A percentile compares a stretch with the other conserved stretches of the same genome.
Conservation (phyloP, 2,113 vertebrate species). For the Peromyscus leucopus region DNA sequence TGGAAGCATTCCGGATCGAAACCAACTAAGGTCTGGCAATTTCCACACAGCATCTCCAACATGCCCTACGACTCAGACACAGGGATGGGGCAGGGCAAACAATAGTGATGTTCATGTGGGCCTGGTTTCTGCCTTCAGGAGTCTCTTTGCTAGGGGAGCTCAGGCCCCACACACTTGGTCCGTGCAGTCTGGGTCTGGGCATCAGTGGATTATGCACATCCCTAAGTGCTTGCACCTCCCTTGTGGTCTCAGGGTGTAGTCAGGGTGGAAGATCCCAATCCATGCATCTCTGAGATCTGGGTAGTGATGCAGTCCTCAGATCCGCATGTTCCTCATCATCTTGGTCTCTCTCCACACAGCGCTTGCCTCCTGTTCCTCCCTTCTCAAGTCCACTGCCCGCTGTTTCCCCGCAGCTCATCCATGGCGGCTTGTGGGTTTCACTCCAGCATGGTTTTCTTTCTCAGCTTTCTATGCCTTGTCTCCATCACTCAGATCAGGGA, state of each 20-base stretch:
- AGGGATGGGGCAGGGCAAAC: not conserved
- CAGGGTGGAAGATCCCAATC: not conserved
- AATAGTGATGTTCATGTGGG: accelerated
- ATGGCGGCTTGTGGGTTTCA: not conserved
- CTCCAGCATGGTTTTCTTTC: not conserved
- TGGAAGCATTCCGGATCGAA: not conserved
- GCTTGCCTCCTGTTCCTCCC: not conserved
- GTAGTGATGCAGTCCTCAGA: not conserved
- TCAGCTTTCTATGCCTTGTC: not conserved
- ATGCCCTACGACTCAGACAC: not conserved
- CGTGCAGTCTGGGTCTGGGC: not conserved
- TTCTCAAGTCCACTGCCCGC: not conserved
- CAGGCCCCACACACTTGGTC: not conserved
- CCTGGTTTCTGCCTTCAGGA: not conserved
- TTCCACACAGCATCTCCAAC: not conserved
- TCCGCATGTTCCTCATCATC: no score
- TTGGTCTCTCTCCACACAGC: not conserved
- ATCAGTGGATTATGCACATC: not conserved
- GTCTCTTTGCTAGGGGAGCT: not conserved
- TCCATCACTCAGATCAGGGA: not conserved
- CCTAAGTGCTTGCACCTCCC: not conserved
- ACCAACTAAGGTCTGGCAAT: not conserved
- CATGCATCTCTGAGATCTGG: not conserved
- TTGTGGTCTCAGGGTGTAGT: not conserved
- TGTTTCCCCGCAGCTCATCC: not conserved